These are phyloP conservation scores for Pungitius pungitius DNA, from an alignment of 2,113 vertebrate species.

Conservation along the genomic window DNA sequence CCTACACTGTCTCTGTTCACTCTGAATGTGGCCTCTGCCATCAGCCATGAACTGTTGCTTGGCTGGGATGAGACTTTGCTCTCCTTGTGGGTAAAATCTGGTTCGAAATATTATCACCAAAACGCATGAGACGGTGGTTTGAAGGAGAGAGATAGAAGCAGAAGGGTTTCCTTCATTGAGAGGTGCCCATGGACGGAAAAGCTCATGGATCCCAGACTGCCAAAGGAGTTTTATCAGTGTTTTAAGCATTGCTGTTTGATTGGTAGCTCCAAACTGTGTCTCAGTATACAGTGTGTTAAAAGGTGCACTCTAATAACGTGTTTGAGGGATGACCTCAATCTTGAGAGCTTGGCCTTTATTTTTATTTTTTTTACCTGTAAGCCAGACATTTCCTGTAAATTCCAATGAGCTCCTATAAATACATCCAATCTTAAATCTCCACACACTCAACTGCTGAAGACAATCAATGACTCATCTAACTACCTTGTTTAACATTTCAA, in stretches of 20 bases:
- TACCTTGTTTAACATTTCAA: neutral
- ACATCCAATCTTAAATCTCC: neutral
- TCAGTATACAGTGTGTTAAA: neutral
- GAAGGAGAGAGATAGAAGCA: conserved; percentile 18
- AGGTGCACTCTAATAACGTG: neutral
- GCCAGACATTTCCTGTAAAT: neutral
- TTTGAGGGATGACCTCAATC: no score
- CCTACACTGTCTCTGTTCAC: conserved; percentile 53
- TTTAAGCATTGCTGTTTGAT: conserved; percentile 1
- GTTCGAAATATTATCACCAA: conserved; percentile 42
- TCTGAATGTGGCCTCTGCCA: conserved; percentile 52
- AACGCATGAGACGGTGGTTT: conserved; percentile 11
- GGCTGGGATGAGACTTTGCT: conserved; percentile 62
- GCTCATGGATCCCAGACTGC: conserved; percentile 8
- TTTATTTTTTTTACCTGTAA: neutral
- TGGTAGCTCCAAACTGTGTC: neutral
- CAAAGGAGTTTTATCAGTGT: conserved; percentile 23
- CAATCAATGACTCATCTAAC: neutral
- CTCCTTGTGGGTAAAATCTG: conserved; percentile 63
- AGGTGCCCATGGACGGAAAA: conserved; percentile 19
- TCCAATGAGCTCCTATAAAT: no score
- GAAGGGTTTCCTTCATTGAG: conserved; percentile 18
- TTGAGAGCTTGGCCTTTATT: no score
- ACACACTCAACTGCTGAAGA: neutral
- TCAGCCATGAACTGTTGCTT: conserved; percentile 61